Conservation (phyloP, 2,113 vertebrate species). For the Poecile atricapillus region DNA sequence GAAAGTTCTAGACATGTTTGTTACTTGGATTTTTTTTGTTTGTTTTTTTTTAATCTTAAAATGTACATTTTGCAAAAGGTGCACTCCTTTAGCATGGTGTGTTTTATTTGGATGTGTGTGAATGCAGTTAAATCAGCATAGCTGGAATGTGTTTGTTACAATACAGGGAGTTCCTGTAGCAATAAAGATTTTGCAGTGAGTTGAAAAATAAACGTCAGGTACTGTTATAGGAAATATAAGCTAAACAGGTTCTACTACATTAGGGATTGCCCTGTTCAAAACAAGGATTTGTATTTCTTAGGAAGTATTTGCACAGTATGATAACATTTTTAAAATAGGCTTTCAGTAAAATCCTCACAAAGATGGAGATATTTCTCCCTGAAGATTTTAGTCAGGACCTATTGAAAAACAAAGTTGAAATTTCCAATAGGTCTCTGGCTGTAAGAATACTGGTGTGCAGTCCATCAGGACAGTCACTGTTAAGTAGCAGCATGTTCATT, state of each 20-base stretch:
- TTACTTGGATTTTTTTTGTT: neutral
- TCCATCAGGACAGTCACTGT: neutral
- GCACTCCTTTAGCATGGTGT: accelerated
- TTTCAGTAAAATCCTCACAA: neutral
- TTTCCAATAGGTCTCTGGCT: neutral
- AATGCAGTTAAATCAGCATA: neutral
- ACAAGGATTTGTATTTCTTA: neutral
- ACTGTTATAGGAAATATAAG: neutral
- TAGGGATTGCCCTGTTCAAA: neutral
- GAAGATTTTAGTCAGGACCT: neutral
- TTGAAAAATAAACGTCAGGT: neutral
- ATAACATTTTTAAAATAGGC: neutral
- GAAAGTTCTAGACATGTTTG: neutral
- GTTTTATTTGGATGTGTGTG: neutral
- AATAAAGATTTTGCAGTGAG: neutral
- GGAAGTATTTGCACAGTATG: neutral
- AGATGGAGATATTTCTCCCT: neutral
- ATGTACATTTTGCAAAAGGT: accelerated
- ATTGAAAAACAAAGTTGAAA: conserved; percentile 4
- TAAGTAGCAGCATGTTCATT: neutral
- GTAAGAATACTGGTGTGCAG: neutral
- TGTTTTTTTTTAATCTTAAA: neutral
- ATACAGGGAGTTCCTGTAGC: neutral
- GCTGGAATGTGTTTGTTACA: neutral
- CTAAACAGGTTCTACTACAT: neutral